Conservation (phyloP, 2,113 vertebrate genomes). For the Tauraco erythrolophus region DNA sequence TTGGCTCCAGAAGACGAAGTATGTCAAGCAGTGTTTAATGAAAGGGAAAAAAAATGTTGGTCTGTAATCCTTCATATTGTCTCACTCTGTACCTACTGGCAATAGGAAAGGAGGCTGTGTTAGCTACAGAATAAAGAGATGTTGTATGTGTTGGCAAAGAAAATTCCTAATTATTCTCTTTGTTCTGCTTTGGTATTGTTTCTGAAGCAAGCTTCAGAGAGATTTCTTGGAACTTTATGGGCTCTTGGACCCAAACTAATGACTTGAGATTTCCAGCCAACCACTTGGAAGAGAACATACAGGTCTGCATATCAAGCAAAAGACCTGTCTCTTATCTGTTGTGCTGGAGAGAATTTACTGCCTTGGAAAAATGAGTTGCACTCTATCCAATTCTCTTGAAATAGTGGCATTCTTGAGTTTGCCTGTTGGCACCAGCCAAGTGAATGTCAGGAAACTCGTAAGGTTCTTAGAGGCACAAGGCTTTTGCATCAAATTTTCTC, state of each 20-base stretch:
- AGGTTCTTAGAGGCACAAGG: neutral
- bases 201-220: constrained; percentile 47
- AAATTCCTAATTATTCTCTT: constrained; percentile 18
- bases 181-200: constrained; percentile 29
- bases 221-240: constrained; percentile 59
- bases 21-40: neutral
- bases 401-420: neutral
- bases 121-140: neutral
- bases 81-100: neutral
- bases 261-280: constrained; percentile 8
- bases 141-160: constrained; percentile 38
- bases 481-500: constrained; percentile 21
- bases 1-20: neutral
- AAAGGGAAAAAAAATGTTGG: neutral
- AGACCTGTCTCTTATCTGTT: constrained; percentile 10
- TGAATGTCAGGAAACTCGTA: neutral
- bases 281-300: neutral
- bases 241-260: neutral
- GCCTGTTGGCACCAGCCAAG: neutral
- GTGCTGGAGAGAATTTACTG: constrained; percentile 1
- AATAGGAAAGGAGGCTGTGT: neutral
- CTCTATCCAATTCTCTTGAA: constrained; percentile 10
- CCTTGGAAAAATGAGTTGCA: neutral
- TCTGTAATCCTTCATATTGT: neutral
- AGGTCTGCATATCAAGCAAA: neutral